Conservation (phyloP, 2,113 vertebrate genomes). For the Thunnus thynnus region DNA sequence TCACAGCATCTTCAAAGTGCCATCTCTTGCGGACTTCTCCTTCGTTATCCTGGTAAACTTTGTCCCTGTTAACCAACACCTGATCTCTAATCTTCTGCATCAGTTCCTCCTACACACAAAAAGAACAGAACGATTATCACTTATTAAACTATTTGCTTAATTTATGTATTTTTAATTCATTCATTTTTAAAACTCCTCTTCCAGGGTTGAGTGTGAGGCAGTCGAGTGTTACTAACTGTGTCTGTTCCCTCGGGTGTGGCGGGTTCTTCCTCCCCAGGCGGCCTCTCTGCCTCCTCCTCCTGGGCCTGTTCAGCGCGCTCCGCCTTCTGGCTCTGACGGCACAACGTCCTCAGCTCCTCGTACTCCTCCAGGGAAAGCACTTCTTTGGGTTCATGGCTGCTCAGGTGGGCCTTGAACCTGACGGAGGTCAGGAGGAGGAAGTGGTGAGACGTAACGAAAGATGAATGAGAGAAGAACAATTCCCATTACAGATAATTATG, state of each 20-base stretch:
- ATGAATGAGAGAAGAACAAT: background rate
- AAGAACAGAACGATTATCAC: background rate
- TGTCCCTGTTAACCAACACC: constrained; percentile 82
- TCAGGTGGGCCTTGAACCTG: constrained; percentile 88
- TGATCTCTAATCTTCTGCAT: constrained; percentile 87
- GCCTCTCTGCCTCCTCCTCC: constrained; percentile 82
- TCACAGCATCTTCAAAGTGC: constrained; percentile 89
- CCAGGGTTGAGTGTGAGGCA: background rate
- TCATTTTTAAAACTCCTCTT: background rate
- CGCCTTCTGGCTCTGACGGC: constrained; percentile 81
- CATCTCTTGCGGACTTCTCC: constrained; percentile 89
- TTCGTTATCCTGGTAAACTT: constrained; percentile 86
- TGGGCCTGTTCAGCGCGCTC: constrained; percentile 77
- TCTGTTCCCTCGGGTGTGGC: constrained; percentile 74
- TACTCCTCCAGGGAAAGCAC: constrained; percentile 86
- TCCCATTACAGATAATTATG: too few relatives aligned
- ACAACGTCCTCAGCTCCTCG: constrained; percentile 77
- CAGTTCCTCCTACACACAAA: constrained; percentile 79
- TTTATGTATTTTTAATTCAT: background rate
- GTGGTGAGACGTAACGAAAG: background rate
- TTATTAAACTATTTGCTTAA: background rate
- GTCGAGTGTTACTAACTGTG: constrained; percentile 67
- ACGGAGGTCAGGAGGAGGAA: background rate
- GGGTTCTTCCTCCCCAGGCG: constrained; percentile 85
- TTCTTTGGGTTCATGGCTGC: constrained; percentile 78